Evolutionary conservation across 2,888 invertebrate species (phyloP), one percentile per base, ranked within the genome.

Genomic region (Cataglyphis livida): DNA sequence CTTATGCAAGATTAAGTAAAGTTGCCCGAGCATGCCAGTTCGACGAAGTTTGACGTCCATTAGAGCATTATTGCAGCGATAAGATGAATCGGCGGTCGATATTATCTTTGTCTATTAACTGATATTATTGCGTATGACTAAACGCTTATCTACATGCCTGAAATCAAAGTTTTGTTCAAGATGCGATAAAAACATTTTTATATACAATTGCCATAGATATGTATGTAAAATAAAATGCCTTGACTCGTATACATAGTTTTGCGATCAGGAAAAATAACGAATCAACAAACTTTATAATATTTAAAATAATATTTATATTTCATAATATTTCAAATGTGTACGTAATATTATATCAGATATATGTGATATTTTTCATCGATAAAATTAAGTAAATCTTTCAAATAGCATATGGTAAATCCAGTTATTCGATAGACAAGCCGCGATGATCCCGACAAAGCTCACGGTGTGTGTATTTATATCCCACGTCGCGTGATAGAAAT

Each of bases 1-100:
- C 81, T 81, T 81, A 81, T 81, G 81, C 81, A 81, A 81, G 81
- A 81, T 81, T 81, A 81, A 81, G 81, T 71, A 81, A 81, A 81
- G 81, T 74, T 81, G 51, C 74, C 54, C 51, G 81, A 74, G 75
- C 74, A 81, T 81, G 81, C 74, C 74, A 74, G 81, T 81, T 81
- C 62, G 73, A 59, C 81, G 74, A 81, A 81, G 81, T 81, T 81
- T 81, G 81, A 81, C 74, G 81, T 74, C 73, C 73, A 62, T 71
- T 81, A 74, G 81, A 62, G 73, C 81, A 74, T 81, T 81, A 81
- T 81, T 81, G 81, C 73, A 74, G 54, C 74, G 71, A 81, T 74
- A 74, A 81, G 81, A 81, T 81, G 81, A 81, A 81, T 81, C 81
- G 75, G 38, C 62, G 28, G 81, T 81, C 81, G 75, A 81, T 81